Conservation (phyloP, 2,888 invertebrate genomes). For the Eremobia ochroleuca region DNA sequence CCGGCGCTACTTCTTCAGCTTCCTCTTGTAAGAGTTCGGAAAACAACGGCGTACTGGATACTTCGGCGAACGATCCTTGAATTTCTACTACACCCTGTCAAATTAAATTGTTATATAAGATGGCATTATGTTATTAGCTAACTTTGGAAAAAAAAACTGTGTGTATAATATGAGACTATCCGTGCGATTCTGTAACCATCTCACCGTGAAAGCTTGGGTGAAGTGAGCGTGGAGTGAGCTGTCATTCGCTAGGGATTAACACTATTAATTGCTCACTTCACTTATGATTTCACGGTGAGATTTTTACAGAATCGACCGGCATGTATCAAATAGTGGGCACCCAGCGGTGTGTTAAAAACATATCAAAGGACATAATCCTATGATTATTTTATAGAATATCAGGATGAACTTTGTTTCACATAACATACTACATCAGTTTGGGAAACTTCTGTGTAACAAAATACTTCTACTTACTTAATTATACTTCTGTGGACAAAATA, state of each 20-base stretch:
- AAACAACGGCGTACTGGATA: conserved; percentile 88
- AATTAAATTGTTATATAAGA: neutral
- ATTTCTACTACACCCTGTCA: conserved; percentile 92
- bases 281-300: too few species aligned
- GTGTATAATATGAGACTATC: too few species aligned
- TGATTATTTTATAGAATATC: too few species aligned
- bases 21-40: conserved; percentile 87
- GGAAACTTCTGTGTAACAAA: neutral
- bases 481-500: too few species aligned
- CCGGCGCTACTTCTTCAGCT: conserved; percentile 68
- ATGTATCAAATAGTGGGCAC: neutral
- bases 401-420: too few species aligned
- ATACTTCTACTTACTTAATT: too few species aligned
- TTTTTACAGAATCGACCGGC: too few species aligned
- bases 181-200: too few species aligned
- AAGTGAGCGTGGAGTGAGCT: too few species aligned
- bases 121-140: neutral
- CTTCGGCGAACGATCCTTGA: conserved; percentile 90
- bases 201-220: too few species aligned
- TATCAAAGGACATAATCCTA: neutral
- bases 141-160: neutral
- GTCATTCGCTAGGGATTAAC: too few species aligned
- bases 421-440: neutral
- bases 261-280: too few species aligned
- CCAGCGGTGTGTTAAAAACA: neutral